phyloP scores from a whole-genome alignment of 2,888 invertebrate species.

The Nemotelus nigrinus region DNA sequence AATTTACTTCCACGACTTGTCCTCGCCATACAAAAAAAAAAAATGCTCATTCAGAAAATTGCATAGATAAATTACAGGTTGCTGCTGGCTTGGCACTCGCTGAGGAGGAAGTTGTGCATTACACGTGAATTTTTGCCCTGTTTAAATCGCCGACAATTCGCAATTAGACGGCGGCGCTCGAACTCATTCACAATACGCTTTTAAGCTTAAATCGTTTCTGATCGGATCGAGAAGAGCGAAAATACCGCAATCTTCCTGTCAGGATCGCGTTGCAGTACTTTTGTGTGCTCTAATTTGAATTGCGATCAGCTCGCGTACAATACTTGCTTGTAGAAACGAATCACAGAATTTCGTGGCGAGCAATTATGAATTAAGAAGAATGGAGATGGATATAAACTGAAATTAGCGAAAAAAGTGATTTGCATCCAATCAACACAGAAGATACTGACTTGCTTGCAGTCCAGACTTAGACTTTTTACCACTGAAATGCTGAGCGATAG shows the following conservation, averaged over 20 bases:
- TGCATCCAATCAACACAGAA: too few species aligned
- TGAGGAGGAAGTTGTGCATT: slow-evolving; percentile 45
- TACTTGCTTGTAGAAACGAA: slow-evolving; percentile 1
- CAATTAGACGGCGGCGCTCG: slow-evolving; percentile 25
- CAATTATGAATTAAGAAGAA: too few species aligned
- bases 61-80: slow-evolving; percentile 40
- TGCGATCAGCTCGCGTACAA: slow-evolving; percentile 20
- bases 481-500: too few species aligned
- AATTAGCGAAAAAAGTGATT: too few species aligned
- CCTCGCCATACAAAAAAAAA: not conserved
- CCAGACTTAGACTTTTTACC: too few species aligned
- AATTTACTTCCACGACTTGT: too few species aligned
- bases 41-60: not conserved
- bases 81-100: slow-evolving; percentile 43
- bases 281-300: not conserved
- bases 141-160: slow-evolving; percentile 20
- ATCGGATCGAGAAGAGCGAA: slow-evolving; percentile 25
- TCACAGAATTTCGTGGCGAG: too few species aligned
- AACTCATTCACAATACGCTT: slow-evolving; percentile 15
- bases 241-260: slow-evolving; percentile 43
- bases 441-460: too few species aligned
- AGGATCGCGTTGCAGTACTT: slow-evolving; percentile 20
- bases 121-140: slow-evolving; percentile 27
- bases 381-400: too few species aligned
- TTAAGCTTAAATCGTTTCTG: not conserved